These are phyloP conservation scores for Temnothorax ravouxi DNA, from an alignment of 2,888 invertebrate species.

Conservation along the genomic window DNA sequence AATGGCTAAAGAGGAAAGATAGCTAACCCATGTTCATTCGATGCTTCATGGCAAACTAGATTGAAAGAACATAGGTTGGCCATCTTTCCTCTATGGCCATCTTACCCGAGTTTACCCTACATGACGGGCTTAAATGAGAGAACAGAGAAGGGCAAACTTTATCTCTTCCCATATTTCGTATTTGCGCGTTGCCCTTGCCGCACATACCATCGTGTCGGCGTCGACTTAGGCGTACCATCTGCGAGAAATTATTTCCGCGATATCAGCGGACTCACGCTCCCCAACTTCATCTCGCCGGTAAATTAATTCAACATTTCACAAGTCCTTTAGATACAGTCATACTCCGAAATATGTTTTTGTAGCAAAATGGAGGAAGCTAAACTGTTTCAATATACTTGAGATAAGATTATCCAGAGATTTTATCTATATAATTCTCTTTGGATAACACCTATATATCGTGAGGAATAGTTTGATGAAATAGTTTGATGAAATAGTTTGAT, in stretches of 20 bases:
- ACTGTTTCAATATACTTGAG: not conserved
- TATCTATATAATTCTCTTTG: not conserved
- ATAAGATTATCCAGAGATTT: not conserved
- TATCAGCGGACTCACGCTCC: slow-evolving; percentile 8
- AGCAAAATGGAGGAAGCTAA: not conserved
- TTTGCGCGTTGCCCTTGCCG: not conserved
- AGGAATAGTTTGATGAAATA: slow-evolving; percentile 21
- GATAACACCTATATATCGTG: not conserved
- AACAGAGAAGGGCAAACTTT: slow-evolving; percentile 22
- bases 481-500: slow-evolving; percentile 22
- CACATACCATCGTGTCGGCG: slow-evolving; percentile 9
- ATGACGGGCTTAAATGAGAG: not conserved
- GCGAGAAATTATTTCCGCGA: slow-evolving; percentile 45
- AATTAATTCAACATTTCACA: slow-evolving; percentile 23
- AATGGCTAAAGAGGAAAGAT: too few relatives aligned
- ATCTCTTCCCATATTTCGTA: slow-evolving; percentile 25
- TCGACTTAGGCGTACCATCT: slow-evolving; percentile 23
- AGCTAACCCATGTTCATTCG: too few relatives aligned
- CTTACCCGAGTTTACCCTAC: too few relatives aligned
- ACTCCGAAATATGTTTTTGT: not conserved
- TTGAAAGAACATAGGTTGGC: too few relatives aligned
- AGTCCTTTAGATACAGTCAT: not conserved
- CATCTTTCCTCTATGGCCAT: too few relatives aligned
- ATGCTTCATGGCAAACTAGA: too few relatives aligned
- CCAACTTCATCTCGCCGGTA: not conserved